Evolutionary conservation across 2,797 vertebrate species (phyloP).

Genomic region (Gymnothorax javanicus): DNA sequence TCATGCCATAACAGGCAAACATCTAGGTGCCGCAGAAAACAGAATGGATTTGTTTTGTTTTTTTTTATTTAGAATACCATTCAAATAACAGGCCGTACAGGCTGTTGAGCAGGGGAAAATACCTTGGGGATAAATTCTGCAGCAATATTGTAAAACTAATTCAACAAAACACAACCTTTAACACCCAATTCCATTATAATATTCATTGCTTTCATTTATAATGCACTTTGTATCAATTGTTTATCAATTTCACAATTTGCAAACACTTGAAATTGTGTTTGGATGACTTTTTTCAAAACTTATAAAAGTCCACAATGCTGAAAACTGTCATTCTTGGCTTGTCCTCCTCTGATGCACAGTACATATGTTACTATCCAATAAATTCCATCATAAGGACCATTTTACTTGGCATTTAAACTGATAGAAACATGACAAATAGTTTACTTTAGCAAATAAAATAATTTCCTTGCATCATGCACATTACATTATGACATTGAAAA

Average conservation of each 20-base stretch:
- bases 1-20: not conserved
- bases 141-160: not conserved
- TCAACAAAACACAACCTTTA: not conserved
- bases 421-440: not conserved
- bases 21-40: not conserved
- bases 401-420: not conserved
- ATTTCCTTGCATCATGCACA: not conserved
- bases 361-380: not conserved
- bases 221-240: not conserved
- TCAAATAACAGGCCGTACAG: not conserved
- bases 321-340: not conserved
- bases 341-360: not conserved
- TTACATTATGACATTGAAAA: conserved; percentile 12
- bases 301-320: not conserved
- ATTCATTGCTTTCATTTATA: not conserved
- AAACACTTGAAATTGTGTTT: too few species aligned
- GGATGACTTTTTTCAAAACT: not conserved
- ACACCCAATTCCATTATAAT: not conserved
- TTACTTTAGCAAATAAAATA: not conserved
- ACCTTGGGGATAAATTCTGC: not conserved
- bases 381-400: not conserved
- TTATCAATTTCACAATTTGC: not conserved
- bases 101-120: not conserved
- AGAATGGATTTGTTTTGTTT: not conserved
- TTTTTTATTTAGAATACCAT: not conserved